Evolutionary conservation across 2,888 invertebrate genomes (phyloP).

Genomic region (Suillia variegata): DNA sequence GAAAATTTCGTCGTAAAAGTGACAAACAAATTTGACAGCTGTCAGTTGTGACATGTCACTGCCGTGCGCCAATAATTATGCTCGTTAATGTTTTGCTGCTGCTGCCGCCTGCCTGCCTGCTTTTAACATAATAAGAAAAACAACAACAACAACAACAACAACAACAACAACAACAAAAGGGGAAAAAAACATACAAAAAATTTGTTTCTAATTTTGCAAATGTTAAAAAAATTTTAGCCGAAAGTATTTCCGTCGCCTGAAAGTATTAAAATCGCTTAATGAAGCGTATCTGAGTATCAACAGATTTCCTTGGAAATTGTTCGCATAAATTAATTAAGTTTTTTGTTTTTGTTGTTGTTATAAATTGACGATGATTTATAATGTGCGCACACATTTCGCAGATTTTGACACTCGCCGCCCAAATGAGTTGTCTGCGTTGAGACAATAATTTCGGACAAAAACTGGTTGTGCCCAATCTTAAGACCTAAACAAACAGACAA

Average conservation of each 20-base stretch:
- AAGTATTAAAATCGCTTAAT: slow-evolving; percentile 20
- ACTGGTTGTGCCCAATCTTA: slow-evolving; percentile 3
- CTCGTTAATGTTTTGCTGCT: too few relatives aligned
- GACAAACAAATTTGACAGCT: slow-evolving; percentile 33
- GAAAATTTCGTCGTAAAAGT: slow-evolving; percentile 16
- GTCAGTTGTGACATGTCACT: slow-evolving; percentile 19
- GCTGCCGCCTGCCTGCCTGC: too few relatives aligned
- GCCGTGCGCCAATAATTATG: not conserved
- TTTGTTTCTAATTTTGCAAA: too few relatives aligned
- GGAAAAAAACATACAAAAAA: too few relatives aligned
- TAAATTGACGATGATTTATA: slow-evolving; percentile 25
- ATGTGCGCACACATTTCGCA: slow-evolving; percentile 7
- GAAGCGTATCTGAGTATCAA: slow-evolving; percentile 13
- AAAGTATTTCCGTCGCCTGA: not conserved
- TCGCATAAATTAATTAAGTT: slow-evolving; percentile 28
- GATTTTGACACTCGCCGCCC: not conserved
- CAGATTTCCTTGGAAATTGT: slow-evolving; percentile 20
- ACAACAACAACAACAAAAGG: too few relatives aligned
- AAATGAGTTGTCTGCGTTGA: not conserved
- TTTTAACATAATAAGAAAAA: too few relatives aligned
- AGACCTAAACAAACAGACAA: too few relatives aligned
- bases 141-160: too few relatives aligned
- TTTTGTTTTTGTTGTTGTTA: too few relatives aligned
- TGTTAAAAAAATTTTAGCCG: too few relatives aligned
- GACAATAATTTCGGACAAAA: not conserved